Evolutionary conservation across 2,797 vertebrate genomes (phyloP).

Genomic region (Ciconia nigra): DNA sequence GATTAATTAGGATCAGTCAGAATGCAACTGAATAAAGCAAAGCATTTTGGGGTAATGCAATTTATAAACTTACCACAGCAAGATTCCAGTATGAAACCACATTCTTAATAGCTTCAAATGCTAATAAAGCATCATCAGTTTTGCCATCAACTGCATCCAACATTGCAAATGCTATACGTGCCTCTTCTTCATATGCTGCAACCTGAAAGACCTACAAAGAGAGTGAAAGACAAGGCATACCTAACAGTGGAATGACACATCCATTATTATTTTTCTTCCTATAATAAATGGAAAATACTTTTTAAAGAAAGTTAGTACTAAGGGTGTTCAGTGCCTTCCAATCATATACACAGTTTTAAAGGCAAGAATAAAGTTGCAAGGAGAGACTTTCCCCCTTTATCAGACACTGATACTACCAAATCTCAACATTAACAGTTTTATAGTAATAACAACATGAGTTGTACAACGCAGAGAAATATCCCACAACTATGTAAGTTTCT

Average conservation of each 20-base stretch:
- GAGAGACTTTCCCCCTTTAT: neutral
- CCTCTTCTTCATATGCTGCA: conserved; percentile 85
- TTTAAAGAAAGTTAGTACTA: neutral
- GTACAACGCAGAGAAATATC: neutral
- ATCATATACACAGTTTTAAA: neutral
- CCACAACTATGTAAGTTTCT: neutral
- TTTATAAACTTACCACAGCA: conserved; percentile 81
- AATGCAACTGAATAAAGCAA: neutral
- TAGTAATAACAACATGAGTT: neutral
- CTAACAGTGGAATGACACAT: neutral
- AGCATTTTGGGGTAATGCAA: neutral
- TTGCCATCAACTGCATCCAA: conserved; percentile 92
- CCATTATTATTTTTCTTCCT: neutral
- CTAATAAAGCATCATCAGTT: conserved; percentile 87
- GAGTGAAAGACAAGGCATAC: neutral
- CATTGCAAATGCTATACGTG: conserved; percentile 82
- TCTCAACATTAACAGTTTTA: neutral
- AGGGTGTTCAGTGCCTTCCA: neutral
- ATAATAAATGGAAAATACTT: neutral
- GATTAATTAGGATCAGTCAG: neutral
- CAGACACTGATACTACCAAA: neutral
- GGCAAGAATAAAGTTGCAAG: neutral
- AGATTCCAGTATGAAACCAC: conserved; percentile 92
- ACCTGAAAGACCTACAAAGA: conserved; percentile 80
- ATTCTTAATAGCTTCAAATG: conserved; percentile 89